Evolutionary conservation across 2,888 invertebrate genomes (phyloP).

Genomic region (Agonopterix heracliana): DNA sequence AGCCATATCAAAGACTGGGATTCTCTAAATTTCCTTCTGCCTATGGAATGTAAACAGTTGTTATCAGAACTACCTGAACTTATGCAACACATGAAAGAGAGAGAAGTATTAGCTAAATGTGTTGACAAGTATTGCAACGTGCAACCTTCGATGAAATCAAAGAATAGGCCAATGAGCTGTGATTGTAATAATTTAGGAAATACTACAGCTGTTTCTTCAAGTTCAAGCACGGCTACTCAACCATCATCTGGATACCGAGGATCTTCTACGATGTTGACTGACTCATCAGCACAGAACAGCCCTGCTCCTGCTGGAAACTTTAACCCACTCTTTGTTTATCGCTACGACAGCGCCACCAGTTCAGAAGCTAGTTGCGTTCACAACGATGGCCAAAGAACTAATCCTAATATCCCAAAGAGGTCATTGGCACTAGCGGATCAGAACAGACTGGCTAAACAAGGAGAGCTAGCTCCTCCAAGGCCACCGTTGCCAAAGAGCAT

Average conservation of each 20-base stretch:
- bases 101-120: slow-evolving; percentile 50
- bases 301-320: slow-evolving; percentile 77
- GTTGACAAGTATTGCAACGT: slow-evolving; percentile 62
- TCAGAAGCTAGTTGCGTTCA: slow-evolving; percentile 83
- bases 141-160: slow-evolving; percentile 67
- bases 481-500: slow-evolving; percentile 85
- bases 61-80: slow-evolving; percentile 88
- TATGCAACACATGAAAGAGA: slow-evolving; percentile 78
- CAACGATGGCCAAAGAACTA: slow-evolving; percentile 61
- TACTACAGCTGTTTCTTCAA: slow-evolving; percentile 77
- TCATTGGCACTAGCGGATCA: slow-evolving; percentile 79
- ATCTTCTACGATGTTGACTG: slow-evolving; percentile 87
- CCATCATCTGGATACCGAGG: slow-evolving; percentile 92
- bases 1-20: slow-evolving; percentile 95
- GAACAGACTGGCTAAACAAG: slow-evolving; percentile 55
- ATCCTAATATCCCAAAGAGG: slow-evolving; percentile 80
- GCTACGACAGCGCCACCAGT: slow-evolving; percentile 85
- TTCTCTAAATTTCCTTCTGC: slow-evolving; percentile 90
- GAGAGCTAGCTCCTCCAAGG: slow-evolving; percentile 79
- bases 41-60: slow-evolving; percentile 87
- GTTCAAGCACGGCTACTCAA: slow-evolving; percentile 84
- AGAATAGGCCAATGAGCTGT: slow-evolving; percentile 77
- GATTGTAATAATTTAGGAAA: slow-evolving; percentile 76
- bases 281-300: slow-evolving; percentile 83
- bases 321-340: slow-evolving; percentile 87